Percentiles rank a stretch among this genome's conserved stretches.
Conservation (phyloP, 2,888 invertebrate genomes). For the Malthinus flaveolus region DNA sequence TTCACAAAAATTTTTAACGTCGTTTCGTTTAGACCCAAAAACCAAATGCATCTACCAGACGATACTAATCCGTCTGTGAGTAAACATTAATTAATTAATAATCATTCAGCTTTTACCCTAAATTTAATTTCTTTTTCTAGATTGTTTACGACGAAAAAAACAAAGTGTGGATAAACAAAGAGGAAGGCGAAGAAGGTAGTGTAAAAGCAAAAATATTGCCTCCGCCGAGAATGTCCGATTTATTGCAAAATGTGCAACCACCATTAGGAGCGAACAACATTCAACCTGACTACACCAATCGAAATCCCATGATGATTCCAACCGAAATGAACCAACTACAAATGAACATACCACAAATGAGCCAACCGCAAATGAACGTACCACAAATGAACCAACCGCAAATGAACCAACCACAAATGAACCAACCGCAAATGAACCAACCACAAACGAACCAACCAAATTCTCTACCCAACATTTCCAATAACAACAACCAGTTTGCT, state of each 20-base stretch:
- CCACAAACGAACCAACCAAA: not conserved
- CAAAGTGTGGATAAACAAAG: constrained; percentile 85
- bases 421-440: not conserved
- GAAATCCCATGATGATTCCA: not conserved
- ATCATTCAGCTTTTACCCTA: too few species aligned
- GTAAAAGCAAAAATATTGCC: constrained; percentile 60
- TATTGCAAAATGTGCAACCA: constrained; percentile 45
- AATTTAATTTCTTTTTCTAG: constrained; percentile 53
- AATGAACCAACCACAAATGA: not conserved
- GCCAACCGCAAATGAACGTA: not conserved
- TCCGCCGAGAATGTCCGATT: constrained; percentile 70
- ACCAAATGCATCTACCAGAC: constrained; percentile 95
- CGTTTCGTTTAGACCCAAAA: constrained; percentile 80
- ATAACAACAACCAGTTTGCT: not conserved
- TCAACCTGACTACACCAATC: not conserved
- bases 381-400: not conserved
- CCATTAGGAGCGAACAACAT: not conserved
- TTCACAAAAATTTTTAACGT: constrained; percentile 87
- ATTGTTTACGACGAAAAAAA: constrained; percentile 92
- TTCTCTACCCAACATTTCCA: not conserved
- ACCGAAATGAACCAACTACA: not conserved
- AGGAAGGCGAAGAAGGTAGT: constrained; percentile 67
- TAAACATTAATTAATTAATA: constrained; percentile 29
- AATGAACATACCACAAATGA: too few species aligned
- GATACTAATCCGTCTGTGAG: constrained; percentile 89